A percentile compares a stretch with the other conserved stretches of the same genome.
These are phyloP conservation scores for Hephaestus fuliginosus DNA, from an alignment of 2,797 vertebrate genomes.

Conservation along the genomic window DNA sequence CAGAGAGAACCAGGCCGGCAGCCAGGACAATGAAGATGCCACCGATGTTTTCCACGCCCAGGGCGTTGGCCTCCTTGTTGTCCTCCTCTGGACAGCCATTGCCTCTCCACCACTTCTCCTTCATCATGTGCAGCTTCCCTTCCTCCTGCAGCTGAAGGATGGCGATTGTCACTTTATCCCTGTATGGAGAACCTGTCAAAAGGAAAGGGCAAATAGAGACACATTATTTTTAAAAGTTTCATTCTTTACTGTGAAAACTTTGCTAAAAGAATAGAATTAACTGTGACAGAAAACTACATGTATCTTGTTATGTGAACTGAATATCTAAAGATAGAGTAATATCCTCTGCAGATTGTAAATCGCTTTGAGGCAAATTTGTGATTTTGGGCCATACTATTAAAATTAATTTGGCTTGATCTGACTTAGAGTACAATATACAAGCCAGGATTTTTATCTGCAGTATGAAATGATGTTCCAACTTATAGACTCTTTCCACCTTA, in stretches of 20 bases:
- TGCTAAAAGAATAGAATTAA: neutral
- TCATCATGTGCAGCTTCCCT: constrained; percentile 99
- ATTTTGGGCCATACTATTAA: neutral
- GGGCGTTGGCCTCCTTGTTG: constrained; percentile 95
- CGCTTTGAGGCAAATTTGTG: neutral
- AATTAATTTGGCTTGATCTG: neutral
- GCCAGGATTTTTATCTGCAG: neutral
- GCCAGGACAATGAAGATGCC: constrained; percentile 98
- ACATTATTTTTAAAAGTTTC: neutral
- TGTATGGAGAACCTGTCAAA: constrained; percentile 93
- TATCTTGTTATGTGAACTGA: neutral
- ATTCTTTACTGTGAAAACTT: neutral
- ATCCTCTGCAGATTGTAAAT: neutral
- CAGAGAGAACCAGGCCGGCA: constrained; percentile 95
- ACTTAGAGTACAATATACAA: neutral
- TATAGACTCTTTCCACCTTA: neutral
- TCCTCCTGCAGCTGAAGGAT: constrained; percentile 99
- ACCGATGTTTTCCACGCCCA: constrained; percentile 97
- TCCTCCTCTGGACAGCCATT: constrained; percentile 98
- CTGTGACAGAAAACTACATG: neutral
- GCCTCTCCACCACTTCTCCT: constrained; percentile 99
- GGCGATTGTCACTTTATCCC: constrained; percentile 98
- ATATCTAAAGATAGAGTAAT: neutral
- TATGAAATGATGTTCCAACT: neutral
- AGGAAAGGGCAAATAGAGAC: neutral